Evolutionary conservation across 2,888 invertebrate genomes (phyloP), one percentile per base, ranked within the genome.

Genomic region (Monoplex corrugatus): DNA sequence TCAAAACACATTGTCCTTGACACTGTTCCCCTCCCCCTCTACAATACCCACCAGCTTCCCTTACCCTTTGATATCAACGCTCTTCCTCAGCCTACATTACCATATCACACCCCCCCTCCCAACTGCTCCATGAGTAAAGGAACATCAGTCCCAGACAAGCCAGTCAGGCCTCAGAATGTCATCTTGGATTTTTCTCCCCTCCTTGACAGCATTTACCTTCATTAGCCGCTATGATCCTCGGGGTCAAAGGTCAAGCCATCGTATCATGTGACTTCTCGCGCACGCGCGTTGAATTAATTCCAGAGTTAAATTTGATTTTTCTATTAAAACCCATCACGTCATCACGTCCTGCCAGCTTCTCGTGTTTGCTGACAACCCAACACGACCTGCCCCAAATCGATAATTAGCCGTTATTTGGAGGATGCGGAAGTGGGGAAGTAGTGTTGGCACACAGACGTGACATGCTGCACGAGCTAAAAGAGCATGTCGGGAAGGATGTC

Each of bases 301-400:
- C 78, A 43, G 43, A 87, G 87, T 87, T 50, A 50, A 87, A 87
- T 87, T 78, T 87, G 78, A 87, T 87, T 78, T 78, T 86, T 16
- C 86, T 68, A 86, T 86, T 86, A 86, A 86, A 85, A n/a, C 45
- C 87, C 38, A 44, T 10, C 38, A 8, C 86, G 32, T 35, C 87
- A 2, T 87, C 87, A 78, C 87, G 87, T 87, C 87, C 43, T 75
- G 44, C 44, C 1, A 19, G n/a, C 75, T 19, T 78, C 78, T 19
- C 68, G 23, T 1, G 32, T 8, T 19, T 28, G 19, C n/a, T 1
- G 63, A 3, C 63, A 86, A 45, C 35, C 68, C n/a, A 2, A 40
- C 68, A 45, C 10, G 86, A 63, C 45, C 19, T 40, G 23, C 23
- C 40, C 38, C 43, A 57, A 85, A 63, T 50, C 85, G n/a, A 85